Percentiles rank a stretch among this genome's conserved stretches.
Evolutionary conservation across 2,113 vertebrate species (phyloP).

Genomic region (Rostratula benghalensis): DNA sequence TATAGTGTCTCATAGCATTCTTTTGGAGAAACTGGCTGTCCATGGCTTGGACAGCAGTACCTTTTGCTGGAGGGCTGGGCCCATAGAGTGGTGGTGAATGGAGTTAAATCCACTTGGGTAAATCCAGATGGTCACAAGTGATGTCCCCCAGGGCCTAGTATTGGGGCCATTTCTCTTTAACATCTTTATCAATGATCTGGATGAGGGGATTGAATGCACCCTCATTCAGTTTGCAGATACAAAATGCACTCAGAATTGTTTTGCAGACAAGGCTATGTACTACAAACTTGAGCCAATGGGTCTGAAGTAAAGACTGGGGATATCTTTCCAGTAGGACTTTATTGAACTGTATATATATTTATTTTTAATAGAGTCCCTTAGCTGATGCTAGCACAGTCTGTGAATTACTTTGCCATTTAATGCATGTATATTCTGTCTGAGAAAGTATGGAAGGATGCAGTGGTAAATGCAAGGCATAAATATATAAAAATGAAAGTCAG

Average conservation of each 20-base stretch:
- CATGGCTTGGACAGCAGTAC: no score
- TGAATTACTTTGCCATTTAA: neutral
- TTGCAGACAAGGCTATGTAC: neutral
- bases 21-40: no score
- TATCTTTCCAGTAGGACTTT: neutral
- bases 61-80: no score
- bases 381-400: neutral
- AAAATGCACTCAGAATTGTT: neutral
- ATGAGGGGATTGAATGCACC: no score
- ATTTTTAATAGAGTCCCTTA: neutral
- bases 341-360: neutral
- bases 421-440: neutral
- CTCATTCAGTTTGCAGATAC: no score
- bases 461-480: neutral
- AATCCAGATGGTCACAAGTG: no score
- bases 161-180: no score
- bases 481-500: neutral
- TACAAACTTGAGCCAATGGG: neutral
- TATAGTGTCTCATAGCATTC: no score
- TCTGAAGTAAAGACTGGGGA: neutral
- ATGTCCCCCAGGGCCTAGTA: no score
- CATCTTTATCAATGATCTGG: no score
- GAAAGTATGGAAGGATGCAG: neutral
- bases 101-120: no score
- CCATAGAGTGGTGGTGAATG: no score